Evolutionary conservation across 2,888 invertebrate species (phyloP).

Genomic region (Nymphalis urticae): DNA sequence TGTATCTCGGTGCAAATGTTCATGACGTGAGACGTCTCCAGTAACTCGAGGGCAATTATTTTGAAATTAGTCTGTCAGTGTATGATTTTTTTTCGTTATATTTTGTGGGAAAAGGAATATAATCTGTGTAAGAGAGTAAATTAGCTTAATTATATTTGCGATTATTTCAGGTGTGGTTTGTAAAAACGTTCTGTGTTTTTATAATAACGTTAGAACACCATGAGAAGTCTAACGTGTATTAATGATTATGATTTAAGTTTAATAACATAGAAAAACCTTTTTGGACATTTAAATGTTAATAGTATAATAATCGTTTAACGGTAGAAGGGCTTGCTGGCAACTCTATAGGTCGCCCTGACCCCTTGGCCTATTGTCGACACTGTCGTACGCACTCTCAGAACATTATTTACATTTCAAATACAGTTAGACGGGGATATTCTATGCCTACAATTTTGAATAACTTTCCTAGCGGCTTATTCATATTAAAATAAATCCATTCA

Average conservation of each 20-base stretch:
- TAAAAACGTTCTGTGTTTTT: too few relatives aligned
- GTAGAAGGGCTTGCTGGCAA: conserved; percentile 1
- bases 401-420: background rate
- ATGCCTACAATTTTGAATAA: background rate
- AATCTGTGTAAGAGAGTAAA: conserved; percentile 8
- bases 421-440: background rate
- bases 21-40: conserved; percentile 38
- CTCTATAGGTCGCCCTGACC: conserved; percentile 2
- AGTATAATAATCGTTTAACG: background rate
- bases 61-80: conserved; percentile 40
- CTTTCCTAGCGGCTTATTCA: background rate
- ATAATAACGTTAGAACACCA: too few relatives aligned
- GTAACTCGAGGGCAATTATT: conserved; percentile 42
- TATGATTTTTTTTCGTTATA: conserved; percentile 29
- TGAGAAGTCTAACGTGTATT: background rate
- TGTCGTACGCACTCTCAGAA: background rate
- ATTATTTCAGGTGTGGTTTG: background rate
- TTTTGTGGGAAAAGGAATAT: conserved; percentile 16
- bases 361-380: conserved; percentile 5
- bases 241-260: too few relatives aligned
- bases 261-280: too few relatives aligned
- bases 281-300: background rate
- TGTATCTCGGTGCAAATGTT: conserved; percentile 38
- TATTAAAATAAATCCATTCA: background rate
- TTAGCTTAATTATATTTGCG: conserved; percentile 6